Evolutionary conservation across 2,113 vertebrate species (phyloP), one percentile per base, ranked within the genome.

Genomic region (Suncus etruscus): DNA sequence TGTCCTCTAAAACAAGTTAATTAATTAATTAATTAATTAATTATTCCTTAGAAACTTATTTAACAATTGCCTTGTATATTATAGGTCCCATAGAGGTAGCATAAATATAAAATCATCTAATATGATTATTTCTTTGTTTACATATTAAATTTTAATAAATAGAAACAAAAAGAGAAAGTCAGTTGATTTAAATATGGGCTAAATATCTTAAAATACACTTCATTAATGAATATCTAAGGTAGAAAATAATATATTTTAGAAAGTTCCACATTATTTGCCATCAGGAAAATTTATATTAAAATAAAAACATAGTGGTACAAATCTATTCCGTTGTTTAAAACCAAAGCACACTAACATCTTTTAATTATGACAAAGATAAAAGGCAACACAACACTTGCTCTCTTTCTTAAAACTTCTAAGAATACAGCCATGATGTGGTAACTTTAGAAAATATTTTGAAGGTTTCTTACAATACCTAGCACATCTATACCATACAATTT

Each of bases 91-190:
- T 22, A 70, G 10, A 81, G 31, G 77, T 8, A 78, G 77, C 39
- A 79, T 4, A 73, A 87, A 78, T 1, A 73, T 50, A 86, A 69
- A 20, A 20, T 32, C 9, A 7, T 88, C 14, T 73, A 51, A 4
- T 11, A 47, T 80, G 5, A 15, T 78, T 82, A 83, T 81, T 72
- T 18, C 0, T 70, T 91, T 82, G 20, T 70, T 90, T 31, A 48
- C 89, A 61, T 58, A 66, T 50, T 68, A 68, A 58, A 22, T 7
- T 72, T 51, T 86, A 61, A 58, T 81, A 85, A 89, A 86, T 74
- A 76, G 10, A 74, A 27, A 61, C 32, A 9, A 82, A 29, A 69
- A 54, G 83, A 22, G 48, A 66, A 83, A 70, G 48, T 54, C 69
- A 76, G 24, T 6, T 63, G 24, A 63, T 61, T 63, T 77, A 70